Conservation (phyloP, 2,888 invertebrate genomes). For the Lordiphosa fenestrarum region DNA sequence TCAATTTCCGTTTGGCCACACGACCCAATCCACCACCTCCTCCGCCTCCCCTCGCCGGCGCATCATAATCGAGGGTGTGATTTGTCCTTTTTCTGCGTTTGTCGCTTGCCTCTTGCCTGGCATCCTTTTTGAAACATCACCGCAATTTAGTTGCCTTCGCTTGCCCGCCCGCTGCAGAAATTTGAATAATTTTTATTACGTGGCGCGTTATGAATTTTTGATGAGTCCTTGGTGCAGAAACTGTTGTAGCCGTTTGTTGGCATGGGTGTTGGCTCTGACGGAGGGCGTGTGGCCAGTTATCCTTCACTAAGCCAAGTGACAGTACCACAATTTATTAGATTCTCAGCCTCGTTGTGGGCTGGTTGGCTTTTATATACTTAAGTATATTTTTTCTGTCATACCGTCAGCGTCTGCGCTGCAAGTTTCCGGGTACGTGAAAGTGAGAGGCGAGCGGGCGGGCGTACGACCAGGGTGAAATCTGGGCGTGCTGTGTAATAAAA, state of each 20-base stretch:
- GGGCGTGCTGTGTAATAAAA: conserved; percentile 69
- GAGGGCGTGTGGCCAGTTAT: conserved; percentile 72
- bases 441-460: not conserved
- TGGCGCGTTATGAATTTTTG: conserved; percentile 77
- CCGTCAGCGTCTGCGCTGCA: conserved; percentile 62
- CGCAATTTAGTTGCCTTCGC: conserved; percentile 63
- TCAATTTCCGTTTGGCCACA: conserved; percentile 77
- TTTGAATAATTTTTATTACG: conserved; percentile 79
- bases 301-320: conserved; percentile 76
- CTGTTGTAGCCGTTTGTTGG: conserved; percentile 29
- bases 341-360: conserved; percentile 65
- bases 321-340: conserved; percentile 76
- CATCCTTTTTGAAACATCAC: conserved; percentile 69
- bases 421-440: conserved; percentile 56
- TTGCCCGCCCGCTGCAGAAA: conserved; percentile 54
- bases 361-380: conserved; percentile 20
- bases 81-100: conserved; percentile 68
- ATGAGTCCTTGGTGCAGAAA: conserved; percentile 53
- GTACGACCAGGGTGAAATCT: conserved; percentile 33
- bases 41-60: conserved; percentile 32
- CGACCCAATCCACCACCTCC: conserved; percentile 24
- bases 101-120: conserved; percentile 48
- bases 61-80: conserved; percentile 76
- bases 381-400: conserved; percentile 20
- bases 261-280: conserved; percentile 33